Percentiles rank a stretch among this genome's conserved stretches.
Evolutionary conservation across 2,797 vertebrate genomes (phyloP).

Genomic region (Gymnopithys bicolor): DNA sequence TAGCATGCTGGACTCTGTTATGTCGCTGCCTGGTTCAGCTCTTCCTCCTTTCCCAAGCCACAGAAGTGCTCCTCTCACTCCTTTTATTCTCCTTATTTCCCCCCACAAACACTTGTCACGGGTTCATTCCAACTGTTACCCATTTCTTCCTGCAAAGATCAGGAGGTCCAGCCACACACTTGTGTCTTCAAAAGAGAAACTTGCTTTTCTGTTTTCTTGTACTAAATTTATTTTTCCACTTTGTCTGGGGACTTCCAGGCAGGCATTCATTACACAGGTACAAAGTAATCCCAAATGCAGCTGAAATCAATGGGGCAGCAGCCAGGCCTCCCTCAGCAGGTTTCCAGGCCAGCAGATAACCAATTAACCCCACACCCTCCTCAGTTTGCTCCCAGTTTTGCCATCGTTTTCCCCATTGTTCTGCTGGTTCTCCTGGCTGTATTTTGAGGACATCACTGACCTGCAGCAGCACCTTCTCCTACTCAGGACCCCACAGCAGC

Average conservation of each 20-base stretch:
- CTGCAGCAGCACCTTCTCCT: not conserved
- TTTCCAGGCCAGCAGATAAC: not conserved
- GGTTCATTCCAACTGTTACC: not conserved
- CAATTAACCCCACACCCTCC: not conserved
- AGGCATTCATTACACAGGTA: not conserved
- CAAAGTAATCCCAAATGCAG: not conserved
- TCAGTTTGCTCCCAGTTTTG: not conserved
- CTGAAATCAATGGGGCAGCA: not conserved
- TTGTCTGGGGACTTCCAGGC: not conserved
- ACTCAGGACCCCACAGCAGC: not conserved
- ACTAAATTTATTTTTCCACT: not conserved
- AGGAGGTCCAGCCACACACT: not conserved
- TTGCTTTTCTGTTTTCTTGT: not conserved
- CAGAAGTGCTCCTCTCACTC: not conserved
- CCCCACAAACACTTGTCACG: accelerated
- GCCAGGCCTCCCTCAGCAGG: not conserved
- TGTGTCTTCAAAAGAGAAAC: not conserved
- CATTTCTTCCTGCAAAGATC: not conserved
- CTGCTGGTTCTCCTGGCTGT: not conserved
- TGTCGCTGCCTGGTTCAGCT: not conserved
- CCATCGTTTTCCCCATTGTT: not conserved
- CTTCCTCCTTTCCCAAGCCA: not conserved
- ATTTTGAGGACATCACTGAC: not conserved
- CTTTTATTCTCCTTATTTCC: not conserved
- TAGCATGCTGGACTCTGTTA: not conserved